Conservation (phyloP, 2,888 invertebrate genomes). For the Epirrhoe alternata region DNA sequence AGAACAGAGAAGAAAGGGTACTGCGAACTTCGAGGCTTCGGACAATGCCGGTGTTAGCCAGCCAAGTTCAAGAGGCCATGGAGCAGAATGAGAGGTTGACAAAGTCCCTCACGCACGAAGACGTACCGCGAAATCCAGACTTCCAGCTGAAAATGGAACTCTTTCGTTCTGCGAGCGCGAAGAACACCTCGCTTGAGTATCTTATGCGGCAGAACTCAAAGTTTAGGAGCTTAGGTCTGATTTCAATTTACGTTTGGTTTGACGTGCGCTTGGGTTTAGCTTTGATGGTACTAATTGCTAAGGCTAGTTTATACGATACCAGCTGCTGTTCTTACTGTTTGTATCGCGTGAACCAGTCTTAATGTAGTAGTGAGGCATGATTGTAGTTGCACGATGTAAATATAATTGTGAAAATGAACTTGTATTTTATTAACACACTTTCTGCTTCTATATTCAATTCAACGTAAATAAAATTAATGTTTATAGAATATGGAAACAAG, state of each 20-base stretch:
- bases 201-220: constrained; percentile 81
- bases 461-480: neutral
- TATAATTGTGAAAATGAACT: constrained; percentile 15
- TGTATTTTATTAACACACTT: constrained; percentile 25
- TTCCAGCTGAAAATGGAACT: constrained; percentile 81
- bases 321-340: neutral
- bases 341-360: constrained; percentile 18
- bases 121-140: constrained; percentile 73
- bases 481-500: too few relatives aligned
- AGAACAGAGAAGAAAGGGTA: constrained; percentile 51
- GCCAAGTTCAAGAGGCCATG: constrained; percentile 88
- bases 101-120: constrained; percentile 76
- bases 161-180: constrained; percentile 80
- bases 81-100: constrained; percentile 84
- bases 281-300: constrained; percentile 57
- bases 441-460: neutral
- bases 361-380: constrained; percentile 48
- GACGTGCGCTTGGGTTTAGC: constrained; percentile 57
- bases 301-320: constrained; percentile 27
- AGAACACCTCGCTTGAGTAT: constrained; percentile 80
- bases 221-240: constrained; percentile 83
- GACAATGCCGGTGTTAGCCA: constrained; percentile 90
- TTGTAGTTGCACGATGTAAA: constrained; percentile 46
- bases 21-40: constrained; percentile 84
- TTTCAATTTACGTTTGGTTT: constrained; percentile 64